phyloP scores from a whole-genome alignment of 2,797 vertebrate species.

The Acanthurus lineatus region DNA sequence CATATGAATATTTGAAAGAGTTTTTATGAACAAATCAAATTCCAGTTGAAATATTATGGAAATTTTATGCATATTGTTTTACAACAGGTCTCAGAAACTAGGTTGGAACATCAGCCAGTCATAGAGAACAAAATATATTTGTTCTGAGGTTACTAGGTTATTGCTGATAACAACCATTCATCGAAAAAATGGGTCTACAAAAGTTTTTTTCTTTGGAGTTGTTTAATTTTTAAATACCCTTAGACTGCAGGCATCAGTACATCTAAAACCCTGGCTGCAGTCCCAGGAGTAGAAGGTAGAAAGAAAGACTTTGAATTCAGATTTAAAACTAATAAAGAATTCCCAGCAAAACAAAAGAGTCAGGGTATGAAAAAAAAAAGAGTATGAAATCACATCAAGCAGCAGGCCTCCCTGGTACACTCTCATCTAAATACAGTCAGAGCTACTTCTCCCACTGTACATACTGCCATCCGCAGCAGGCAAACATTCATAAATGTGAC shows the following conservation, averaged over 20 bases:
- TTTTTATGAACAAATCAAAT: too few species aligned
- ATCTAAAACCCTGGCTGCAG: too few species aligned
- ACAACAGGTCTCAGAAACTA: too few species aligned
- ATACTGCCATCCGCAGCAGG: not conserved
- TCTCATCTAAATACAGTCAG: slow-evolving; percentile 18
- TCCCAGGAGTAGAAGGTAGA: too few species aligned
- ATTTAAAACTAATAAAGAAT: not conserved
- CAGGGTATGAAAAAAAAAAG: not conserved
- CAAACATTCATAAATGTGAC: slow-evolving; percentile 14
- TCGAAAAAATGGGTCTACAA: not conserved
- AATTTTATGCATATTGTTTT: too few species aligned
- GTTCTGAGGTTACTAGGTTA: not conserved
- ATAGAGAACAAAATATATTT: too few species aligned
- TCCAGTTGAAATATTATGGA: too few species aligned
- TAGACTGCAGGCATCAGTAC: too few species aligned
- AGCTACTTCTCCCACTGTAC: not conserved
- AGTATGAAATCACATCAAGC: not conserved
- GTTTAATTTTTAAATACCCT: too few species aligned
- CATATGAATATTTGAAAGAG: too few species aligned
- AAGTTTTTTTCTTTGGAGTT: not conserved
- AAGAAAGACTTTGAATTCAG: not conserved
- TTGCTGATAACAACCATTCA: not conserved
- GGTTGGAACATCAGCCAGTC: too few species aligned
- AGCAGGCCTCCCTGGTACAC: not conserved
- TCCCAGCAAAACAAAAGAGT: not conserved